Percentiles rank a stretch among this genome's conserved stretches.
These are phyloP conservation scores for Hemiprocne comata DNA, from an alignment of 2,113 vertebrate species.

Conservation along the genomic window DNA sequence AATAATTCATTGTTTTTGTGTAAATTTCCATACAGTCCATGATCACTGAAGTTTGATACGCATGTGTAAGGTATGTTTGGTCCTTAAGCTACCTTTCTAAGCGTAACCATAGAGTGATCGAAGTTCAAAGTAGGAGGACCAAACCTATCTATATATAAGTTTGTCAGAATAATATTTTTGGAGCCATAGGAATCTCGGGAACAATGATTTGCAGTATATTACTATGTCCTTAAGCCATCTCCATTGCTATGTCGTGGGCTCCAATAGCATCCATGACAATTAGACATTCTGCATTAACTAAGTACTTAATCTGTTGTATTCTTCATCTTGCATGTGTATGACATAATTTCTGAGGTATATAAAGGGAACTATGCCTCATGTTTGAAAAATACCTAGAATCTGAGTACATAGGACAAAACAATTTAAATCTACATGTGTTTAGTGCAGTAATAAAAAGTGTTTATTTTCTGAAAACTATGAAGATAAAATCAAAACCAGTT, in stretches of 20 bases:
- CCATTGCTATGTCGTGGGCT: neutral
- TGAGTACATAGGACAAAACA: neutral
- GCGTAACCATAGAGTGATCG: neutral
- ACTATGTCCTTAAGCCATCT: neutral
- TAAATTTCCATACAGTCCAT: neutral
- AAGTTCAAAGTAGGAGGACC: neutral
- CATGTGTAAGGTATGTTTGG: neutral
- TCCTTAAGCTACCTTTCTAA: neutral
- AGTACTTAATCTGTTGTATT: neutral
- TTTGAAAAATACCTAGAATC: neutral
- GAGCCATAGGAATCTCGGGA: neutral
- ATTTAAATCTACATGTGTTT: neutral
- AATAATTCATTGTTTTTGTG: neutral
- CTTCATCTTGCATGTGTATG: neutral
- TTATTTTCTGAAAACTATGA: neutral
- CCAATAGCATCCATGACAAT: neutral
- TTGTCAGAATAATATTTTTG: neutral
- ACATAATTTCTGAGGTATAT: neutral
- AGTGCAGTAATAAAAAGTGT: neutral
- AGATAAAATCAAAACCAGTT: neutral
- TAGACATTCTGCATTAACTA: neutral
- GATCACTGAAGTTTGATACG: neutral
- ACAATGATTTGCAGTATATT: neutral
- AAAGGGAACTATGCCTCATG: neutral
- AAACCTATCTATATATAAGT: neutral